Evolutionary conservation across 2,888 invertebrate genomes (phyloP), one percentile per base, ranked within the genome.

Genomic region (Drosophila lutescens): DNA sequence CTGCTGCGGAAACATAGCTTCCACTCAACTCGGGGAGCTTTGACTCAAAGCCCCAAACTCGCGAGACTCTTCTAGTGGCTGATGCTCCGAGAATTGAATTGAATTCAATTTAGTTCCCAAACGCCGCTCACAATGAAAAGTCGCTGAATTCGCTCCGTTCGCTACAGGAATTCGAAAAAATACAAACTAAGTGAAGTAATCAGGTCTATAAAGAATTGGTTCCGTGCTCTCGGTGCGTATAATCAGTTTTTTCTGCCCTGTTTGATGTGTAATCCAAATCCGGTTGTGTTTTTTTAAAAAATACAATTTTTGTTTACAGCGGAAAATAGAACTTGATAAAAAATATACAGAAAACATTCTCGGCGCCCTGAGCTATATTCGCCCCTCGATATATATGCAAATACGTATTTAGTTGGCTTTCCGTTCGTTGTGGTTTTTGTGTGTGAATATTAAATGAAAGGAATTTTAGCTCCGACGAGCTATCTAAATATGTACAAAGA

Each of bases 1-100:
- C 86, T 82, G 85, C 88, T 87, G 85, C 43, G 66, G 17, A 17
- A n/a, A 8, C n/a, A 9, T 26, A 83, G 88, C 88, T 83, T 83
- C 80, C 53, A 81, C 83, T 86, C 83, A 69, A 74, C 54, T 20
- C 30, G 38, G 0, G 41, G 47, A 69, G 67, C 70, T 50, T 70
- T 57, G 10, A 41, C 53, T 55, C 76, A 68, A 55, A 56, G 23
- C 46, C 51, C 41, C 12, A 9, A 9, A 34, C 55, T 15, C 49
- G 23, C 26, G 49, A 34, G 57, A 67, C 59, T 46, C 65, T 61
- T 74, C 79, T 66, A 63, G 44, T 51, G 44, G 68, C 72, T 74
- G 78, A 30, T 63, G 76, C 84, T 83, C 60, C 67, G 79, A 17
- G 66, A 55, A 68, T 69, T 55, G 78, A 72, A 76, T 78, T 74